These are phyloP conservation scores for Heliangelus exortis DNA, from an alignment of 2,797 vertebrate genomes.

Conservation along the genomic window DNA sequence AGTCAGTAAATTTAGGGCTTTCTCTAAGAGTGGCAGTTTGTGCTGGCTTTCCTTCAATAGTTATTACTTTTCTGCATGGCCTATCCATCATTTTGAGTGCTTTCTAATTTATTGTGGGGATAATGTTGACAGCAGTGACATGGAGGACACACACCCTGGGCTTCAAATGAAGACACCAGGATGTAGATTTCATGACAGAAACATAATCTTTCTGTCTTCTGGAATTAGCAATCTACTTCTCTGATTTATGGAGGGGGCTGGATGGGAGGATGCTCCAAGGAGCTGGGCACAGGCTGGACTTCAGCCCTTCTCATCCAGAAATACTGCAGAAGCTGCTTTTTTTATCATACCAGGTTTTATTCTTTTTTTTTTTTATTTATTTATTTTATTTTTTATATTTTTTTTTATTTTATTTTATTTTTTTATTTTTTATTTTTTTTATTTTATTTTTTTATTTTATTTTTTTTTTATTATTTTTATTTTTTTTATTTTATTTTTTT, in stretches of 20 bases:
- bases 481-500: no score
- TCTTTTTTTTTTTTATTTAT: rapidly evolving
- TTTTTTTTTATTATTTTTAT: no score
- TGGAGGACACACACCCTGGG: slow-evolving; percentile 13
- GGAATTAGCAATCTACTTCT: background rate
- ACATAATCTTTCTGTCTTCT: slow-evolving; percentile 6
- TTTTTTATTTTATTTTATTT: no score
- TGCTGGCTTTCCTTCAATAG: slow-evolving; percentile 20
- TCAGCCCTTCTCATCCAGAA: background rate
- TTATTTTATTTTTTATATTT: no score
- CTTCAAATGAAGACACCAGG: slow-evolving; percentile 39
- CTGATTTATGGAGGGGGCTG: background rate
- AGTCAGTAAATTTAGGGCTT: slow-evolving; percentile 51
- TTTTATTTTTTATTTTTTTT: no score
- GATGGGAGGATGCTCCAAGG: background rate
- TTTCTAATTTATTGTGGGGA: slow-evolving; percentile 62
- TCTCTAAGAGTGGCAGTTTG: slow-evolving; percentile 18
- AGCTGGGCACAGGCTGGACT: background rate
- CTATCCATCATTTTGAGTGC: slow-evolving; percentile 50
- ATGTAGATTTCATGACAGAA: slow-evolving; percentile 27
- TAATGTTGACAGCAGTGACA: slow-evolving; percentile 50
- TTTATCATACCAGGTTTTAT: background rate
- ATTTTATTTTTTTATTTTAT: no score
- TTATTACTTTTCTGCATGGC: slow-evolving; percentile 53
- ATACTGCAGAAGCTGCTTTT: background rate